These are phyloP conservation scores for Mesorhabditis belari DNA, from an alignment of 2,888 invertebrate species.

Conservation along the genomic window DNA sequence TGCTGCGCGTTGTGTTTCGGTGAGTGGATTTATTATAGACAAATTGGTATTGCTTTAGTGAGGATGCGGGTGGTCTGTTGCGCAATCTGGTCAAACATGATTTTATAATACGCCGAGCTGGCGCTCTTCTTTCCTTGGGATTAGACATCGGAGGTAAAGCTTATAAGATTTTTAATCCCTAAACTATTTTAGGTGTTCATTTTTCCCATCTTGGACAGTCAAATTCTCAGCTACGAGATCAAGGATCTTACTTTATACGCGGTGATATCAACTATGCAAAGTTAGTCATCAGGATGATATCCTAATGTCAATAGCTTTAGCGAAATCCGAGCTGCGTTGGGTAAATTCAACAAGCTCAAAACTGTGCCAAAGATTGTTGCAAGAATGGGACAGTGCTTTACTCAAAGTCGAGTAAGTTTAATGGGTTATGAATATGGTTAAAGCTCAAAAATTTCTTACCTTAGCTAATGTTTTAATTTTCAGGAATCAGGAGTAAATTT, in stretches of 20 bases:
- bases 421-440: too few species aligned
- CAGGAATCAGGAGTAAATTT: constrained; percentile 2
- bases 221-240: constrained; percentile 9
- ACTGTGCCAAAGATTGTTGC: constrained; percentile 53
- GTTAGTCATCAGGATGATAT: too few species aligned
- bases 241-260: constrained; percentile 9
- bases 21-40: not conserved
- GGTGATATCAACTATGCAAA: too few species aligned
- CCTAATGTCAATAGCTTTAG: constrained; percentile 1
- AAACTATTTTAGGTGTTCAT: constrained; percentile 1
- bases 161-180: too few species aligned
- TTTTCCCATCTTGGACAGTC: constrained; percentile 9
- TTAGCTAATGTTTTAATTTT: not conserved
- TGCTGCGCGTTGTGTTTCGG: not conserved
- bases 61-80: not conserved
- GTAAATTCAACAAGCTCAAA: constrained; percentile 9
- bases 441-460: not conserved
- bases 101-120: not conserved
- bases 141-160: not conserved
- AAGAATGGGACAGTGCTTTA: constrained; percentile 54
- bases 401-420: constrained; percentile 34
- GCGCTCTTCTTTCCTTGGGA: not conserved
- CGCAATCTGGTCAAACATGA: not conserved
- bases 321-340: constrained; percentile 7
- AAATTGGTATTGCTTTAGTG: not conserved